Percentiles rank a stretch among this genome's conserved stretches.
Conservation (phyloP, 1,140 invertebrate species). For the Oscheius sp. region DNA sequence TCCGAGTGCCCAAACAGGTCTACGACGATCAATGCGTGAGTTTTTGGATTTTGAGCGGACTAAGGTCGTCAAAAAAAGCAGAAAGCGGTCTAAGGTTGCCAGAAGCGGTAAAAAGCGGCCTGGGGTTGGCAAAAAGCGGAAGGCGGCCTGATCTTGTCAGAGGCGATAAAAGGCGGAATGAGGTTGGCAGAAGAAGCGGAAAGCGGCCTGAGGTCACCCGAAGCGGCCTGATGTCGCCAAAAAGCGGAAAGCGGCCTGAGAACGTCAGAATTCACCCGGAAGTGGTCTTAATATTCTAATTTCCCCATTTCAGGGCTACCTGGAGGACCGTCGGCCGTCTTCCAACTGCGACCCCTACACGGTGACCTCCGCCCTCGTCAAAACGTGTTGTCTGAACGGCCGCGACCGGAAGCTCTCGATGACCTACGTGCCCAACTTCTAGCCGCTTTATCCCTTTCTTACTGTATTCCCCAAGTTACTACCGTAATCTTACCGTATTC, state of each 20-base stretch:
- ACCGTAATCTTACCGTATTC: too few species aligned
- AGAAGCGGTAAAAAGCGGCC: too few species aligned
- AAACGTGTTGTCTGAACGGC: slow-evolving; percentile 69
- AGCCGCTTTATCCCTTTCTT: too few species aligned
- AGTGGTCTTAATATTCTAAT: not conserved
- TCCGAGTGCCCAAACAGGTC: slow-evolving; percentile 54
- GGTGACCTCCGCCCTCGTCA: slow-evolving; percentile 59
- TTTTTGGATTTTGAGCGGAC: not conserved
- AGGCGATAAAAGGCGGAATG: not conserved
- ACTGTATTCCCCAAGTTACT: too few species aligned
- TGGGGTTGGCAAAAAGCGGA: too few species aligned
- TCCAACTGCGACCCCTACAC: slow-evolving; percentile 87
- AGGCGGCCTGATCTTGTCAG: too few species aligned
- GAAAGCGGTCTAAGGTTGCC: too few species aligned
- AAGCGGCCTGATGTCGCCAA: too few species aligned
- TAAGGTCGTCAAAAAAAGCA: too few species aligned
- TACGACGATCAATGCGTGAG: slow-evolving; percentile 45
- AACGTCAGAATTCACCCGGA: not conserved
- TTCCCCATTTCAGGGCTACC: slow-evolving; percentile 73
- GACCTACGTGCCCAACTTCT: slow-evolving; percentile 34
- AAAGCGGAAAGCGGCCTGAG: too few species aligned
- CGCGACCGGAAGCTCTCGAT: slow-evolving; percentile 26
- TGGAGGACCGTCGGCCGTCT: slow-evolving; percentile 85
- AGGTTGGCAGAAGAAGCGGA: too few species aligned
- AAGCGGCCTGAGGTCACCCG: too few species aligned